Evolutionary conservation across 2,888 invertebrate species (phyloP), one percentile per base, ranked within the genome.

Genomic region (Lepetodrilus schrolli): DNA sequence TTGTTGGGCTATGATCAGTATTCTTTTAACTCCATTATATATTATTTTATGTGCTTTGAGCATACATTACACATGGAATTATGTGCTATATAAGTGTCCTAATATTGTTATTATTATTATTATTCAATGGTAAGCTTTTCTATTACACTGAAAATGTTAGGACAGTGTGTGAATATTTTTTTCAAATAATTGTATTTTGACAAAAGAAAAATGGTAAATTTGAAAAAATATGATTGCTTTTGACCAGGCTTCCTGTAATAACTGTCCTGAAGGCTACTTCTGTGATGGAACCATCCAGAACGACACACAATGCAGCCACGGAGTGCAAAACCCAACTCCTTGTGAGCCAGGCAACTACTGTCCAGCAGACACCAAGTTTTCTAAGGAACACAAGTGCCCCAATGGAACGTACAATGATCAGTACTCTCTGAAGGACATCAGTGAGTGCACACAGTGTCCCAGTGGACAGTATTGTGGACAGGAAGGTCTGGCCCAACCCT

Each of bases 281-380:
- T 89, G 89, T 80, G 89, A 89, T 78, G 85, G 85, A 20, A 87
- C 87, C 0, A 74, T 87, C 3, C 88, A 88, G 78, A 89, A 88
- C 73, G 78, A 82, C 76, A 84, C 87, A 0, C 78, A 82, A 70
- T 89, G 89, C 66, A 80, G 85, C 8, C 87, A 88, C 69, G 88
- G 88, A 4, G 86, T 88, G n/a, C 87, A 88, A 73, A 89, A 87
- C 78, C 89, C 89, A 4, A 73, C 74, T 38, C 72, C 82, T 0
- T 89, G 89, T 75, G 83, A 83, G 37, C 72, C 80, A 1, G 89
- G 89, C 2, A 78, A 85, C 78, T 89, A 85, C 80, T 89, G 89
- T 77, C 87, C 84, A 1, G 72, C 76, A 13, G 83, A 84, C 37
- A 90, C 89, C 65, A 82, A 78, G 38, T 85, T 80, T 75, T 75